Base-by-base conservation (phyloP, 1,140 invertebrate species). In the Nebria ingens region DNA sequence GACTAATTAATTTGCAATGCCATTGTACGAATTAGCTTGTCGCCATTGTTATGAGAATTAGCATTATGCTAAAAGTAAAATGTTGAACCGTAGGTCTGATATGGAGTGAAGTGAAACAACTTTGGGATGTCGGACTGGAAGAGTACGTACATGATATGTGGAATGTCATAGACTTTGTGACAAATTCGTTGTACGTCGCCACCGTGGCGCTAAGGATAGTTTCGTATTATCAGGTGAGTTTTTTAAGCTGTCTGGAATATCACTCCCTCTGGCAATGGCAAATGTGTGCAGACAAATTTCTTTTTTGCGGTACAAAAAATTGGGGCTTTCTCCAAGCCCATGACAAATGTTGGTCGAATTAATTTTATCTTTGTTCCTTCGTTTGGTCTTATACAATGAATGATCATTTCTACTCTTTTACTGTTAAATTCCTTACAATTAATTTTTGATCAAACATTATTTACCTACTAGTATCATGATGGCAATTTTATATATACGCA, bases 81-180 rank as follows among this genome's bases (percentile, higher is more conserved):
- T 20, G 20, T 9, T n/a, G n/a, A 51, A 62, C 71, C 64, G 58
- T 71, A 88, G 94, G 95, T 42, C 74, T 98, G 58, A 97, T 99
- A 65, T 98, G 96, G 96, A 94, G 93, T 60, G 96, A 98, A 76
- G 93, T 98, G 60, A 98, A 98, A 71, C 94, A 98, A 69, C 75
- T 98, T 20, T 98, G 95, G 94, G 92, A 97, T 71, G 91, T 95
- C 58, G 96, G 96, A 0, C 76, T 97, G 19, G 85, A 92, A 64
- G 93, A 97, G 68, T 99, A 98, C 69, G 84, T 93, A 25, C 87
- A 89, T 62, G 95, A 98, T 73, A 97, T 98, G 93, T 98, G 96
- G 96, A 99, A 98, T 72, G 93, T 98, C 51, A 89, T 98, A 58
- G 96, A 98, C 75, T 98, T 98, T 72, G 90, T 97, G 53, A 98